Evolutionary conservation across 2,113 vertebrate genomes (phyloP).

Genomic region (Gnathochromis pfefferi): DNA sequence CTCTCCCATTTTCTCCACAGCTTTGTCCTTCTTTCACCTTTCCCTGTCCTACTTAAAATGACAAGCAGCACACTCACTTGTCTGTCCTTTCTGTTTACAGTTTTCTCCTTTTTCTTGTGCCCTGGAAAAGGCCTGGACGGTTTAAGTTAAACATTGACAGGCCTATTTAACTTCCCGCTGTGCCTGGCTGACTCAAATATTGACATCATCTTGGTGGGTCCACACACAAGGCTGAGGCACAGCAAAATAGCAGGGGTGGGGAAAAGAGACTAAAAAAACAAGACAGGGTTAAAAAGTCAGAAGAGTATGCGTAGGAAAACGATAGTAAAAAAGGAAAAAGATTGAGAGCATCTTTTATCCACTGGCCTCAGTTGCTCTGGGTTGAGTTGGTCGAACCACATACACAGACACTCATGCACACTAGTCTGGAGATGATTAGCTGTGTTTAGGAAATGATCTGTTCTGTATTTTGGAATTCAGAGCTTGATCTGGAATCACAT

Average conservation of each 20-base stretch:
- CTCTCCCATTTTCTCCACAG: neutral
- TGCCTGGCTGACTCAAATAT: constrained; percentile 55
- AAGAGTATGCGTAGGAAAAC: constrained; percentile 35
- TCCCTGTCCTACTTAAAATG: neutral
- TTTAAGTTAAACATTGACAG: constrained; percentile 61
- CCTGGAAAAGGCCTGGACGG: neutral
- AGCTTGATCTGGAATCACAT: constrained; percentile 40
- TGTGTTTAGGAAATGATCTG: constrained; percentile 48
- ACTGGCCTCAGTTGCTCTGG: neutral
- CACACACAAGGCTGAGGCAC: neutral
- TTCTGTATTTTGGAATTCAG: constrained; percentile 27
- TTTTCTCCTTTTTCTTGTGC: neutral
- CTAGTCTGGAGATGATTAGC: constrained; percentile 46
- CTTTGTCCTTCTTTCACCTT: neutral
- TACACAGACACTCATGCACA: constrained; percentile 10
- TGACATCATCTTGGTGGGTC: constrained; percentile 40
- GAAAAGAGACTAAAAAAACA: neutral
- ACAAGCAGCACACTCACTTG: neutral
- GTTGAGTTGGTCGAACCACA: constrained; percentile 19
- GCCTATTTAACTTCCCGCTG: constrained; percentile 44
- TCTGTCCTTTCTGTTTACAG: neutral
- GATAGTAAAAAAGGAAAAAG: neutral
- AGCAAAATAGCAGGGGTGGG: neutral
- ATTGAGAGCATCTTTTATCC: neutral
- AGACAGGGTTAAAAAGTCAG: neutral